Percentiles rank a stretch among this genome's conserved stretches.
Conservation (phyloP, 2,113 vertebrate species). For the Cichladusa arquata region DNA sequence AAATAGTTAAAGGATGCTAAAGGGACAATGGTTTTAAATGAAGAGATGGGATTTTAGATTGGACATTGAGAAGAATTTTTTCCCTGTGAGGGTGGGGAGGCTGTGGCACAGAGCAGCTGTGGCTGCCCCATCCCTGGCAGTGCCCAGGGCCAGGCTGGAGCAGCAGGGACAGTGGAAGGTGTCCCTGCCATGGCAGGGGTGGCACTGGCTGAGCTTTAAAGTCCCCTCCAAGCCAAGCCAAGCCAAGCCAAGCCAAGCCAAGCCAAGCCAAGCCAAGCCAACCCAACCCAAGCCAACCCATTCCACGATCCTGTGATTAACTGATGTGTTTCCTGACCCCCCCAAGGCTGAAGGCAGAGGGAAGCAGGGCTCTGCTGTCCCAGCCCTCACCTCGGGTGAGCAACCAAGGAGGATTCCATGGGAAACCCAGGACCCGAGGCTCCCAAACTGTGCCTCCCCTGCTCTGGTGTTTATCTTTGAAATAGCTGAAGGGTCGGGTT, state of each 20-base stretch:
- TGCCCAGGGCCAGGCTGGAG: neutral
- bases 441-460: neutral
- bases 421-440: neutral
- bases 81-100: neutral
- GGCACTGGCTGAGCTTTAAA: neutral
- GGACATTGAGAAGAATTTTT: neutral
- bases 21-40: neutral
- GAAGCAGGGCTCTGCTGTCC: neutral
- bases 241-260: no score
- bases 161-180: rapidly evolving
- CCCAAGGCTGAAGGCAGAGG: neutral
- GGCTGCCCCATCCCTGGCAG: neutral
- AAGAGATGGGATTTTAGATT: neutral
- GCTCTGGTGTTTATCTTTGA: neutral
- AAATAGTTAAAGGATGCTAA: neutral
- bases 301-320: neutral
- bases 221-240: neutral
- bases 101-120: neutral
- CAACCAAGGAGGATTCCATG: neutral
- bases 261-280: neutral
- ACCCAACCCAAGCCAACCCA: neutral
- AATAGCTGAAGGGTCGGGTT: neutral
- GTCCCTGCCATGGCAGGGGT: neutral
- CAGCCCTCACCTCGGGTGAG: neutral
- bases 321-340: neutral